Base-by-base conservation (phyloP, 2,113 vertebrate species). In the Eulemur macaco region DNA sequence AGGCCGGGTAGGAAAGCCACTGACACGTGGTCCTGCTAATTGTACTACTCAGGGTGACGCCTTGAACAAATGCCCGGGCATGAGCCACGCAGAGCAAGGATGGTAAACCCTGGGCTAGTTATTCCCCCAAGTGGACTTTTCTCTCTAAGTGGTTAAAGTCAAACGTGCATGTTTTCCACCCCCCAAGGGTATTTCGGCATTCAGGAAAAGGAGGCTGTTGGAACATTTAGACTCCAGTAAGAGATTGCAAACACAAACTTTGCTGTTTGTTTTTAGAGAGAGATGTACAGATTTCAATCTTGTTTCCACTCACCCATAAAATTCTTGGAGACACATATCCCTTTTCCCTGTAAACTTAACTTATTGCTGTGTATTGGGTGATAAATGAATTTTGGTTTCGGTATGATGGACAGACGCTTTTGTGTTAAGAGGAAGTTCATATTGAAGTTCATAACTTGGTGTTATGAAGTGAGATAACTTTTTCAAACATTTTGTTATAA, bases 131-230 rank as follows among this genome's bases (percentile, higher is more conserved):
- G 64, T 52, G 84, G 88, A 31, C 86, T 91, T 86, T 60, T 85
- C n/a, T 85, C n/a, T 12, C 34, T 56, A 66, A n/a, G n/a, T 68
- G 82, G 37, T n/a, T 29, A 74, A 74, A 89, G 69, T 13, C 64
- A 58, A 71, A 31, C 29, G 47, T 50, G 64, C 25, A 10, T n/a
- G 15, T 6, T 42, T 78, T 52, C 60, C 17, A 54, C 13, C 23
- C 27, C 71, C 54, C 47, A 7, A 34, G 58, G 84, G 71, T 54
- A 29, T 37, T 97, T 86, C 8, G 66, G 0, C 39, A 2, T 86
- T 91, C 73, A 91, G 89, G 15, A 90, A 91, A 88, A n/a, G 15
- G 89, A 95, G 54, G 37, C 39, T 42, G 0, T 58, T 50, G 86
- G 63, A 42, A 78, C 86, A 73, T 20, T 37, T 17, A 27, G 73